Base-by-base conservation (phyloP, 30 jellyfish, hydroid and myxozoan species). In the Clytia hemisphaerica region DNA sequence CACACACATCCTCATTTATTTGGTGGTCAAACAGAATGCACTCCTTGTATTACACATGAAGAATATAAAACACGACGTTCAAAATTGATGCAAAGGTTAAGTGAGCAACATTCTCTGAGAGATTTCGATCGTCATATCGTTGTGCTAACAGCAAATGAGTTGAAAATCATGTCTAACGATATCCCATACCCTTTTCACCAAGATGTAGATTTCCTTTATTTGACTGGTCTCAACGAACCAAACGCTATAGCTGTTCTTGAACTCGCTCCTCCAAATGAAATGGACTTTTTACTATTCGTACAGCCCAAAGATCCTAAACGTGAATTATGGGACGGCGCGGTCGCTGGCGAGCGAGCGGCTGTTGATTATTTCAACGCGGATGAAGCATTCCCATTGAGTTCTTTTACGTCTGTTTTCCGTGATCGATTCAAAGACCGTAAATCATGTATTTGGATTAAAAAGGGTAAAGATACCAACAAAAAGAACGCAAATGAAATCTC, bases 241-340 rank as follows among this genome's bases (percentile, higher is more conserved):
- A 94, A 87, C 54, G 92, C 97, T 3, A 79, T 73, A 0, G 36
- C 79, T 12, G 53, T 74, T 6, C 68, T 87, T 28, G 97, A n/a
- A n/a, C n/a, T n/a, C n/a, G n/a, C n/a, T n/a, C n/a, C n/a, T n/a
- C n/a, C n/a, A n/a, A n/a, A n/a, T n/a, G n/a, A n/a, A n/a, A n/a
- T 18, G 19, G 26, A 58, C 1, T 72, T 58, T 28, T 54, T 51
- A 42, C 25, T 87, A 34, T 87, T 87, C 49, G 87, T 87, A 57
- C 72, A 68, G 38, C 94, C 91, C 22, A 72, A 73, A 51, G 93
- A 87, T 48, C 94, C 75, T 15, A 72, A 78, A 44, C 71, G 94
- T 44, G 97, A 88, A 45, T 62, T 88, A 40, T 88, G 97, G 97
- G 97, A 88, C 48, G 97, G 97, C 3, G 95, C 97, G 0, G 83